Conservation (phyloP, 2,888 invertebrate species). For the Ypsolopha scabrella region DNA sequence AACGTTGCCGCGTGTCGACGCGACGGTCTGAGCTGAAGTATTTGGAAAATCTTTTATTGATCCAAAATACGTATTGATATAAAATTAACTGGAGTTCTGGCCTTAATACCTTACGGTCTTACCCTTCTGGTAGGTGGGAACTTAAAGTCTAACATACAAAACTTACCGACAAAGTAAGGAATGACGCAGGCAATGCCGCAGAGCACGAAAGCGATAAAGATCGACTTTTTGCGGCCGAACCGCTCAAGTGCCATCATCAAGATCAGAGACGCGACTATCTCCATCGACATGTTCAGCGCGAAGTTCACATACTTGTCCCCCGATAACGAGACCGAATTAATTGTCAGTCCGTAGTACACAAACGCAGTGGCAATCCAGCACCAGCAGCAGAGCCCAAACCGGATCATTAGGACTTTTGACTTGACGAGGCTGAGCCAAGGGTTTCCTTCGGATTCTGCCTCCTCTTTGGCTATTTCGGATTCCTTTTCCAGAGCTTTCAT, state of each 20-base stretch:
- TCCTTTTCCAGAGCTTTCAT: conserved; percentile 24
- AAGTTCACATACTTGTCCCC: conserved; percentile 84
- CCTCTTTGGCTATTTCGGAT: conserved; percentile 12
- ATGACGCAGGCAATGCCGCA: conserved; percentile 46
- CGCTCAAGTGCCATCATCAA: conserved; percentile 57
- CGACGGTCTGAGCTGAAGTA: too few relatives aligned
- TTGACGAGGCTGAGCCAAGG: conserved; percentile 36
- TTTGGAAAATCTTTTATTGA: too few relatives aligned
- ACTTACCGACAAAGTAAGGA: conserved; percentile 44
- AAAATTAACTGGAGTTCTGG: too few relatives aligned
- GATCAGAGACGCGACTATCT: conserved; percentile 53
- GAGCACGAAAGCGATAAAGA: conserved; percentile 40
- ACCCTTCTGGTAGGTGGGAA: too few relatives aligned
- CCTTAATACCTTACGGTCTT: too few relatives aligned
- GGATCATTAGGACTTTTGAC: conserved; percentile 35
- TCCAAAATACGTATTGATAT: too few relatives aligned
- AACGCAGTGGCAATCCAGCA: conserved; percentile 83
- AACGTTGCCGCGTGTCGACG: too few relatives aligned
- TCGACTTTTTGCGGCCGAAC: conserved; percentile 45
- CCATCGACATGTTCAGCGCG: conserved; percentile 59
- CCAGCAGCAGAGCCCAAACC: conserved; percentile 39
- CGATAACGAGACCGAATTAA: conserved; percentile 79
- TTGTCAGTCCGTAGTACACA: conserved; percentile 83
- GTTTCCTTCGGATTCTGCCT: conserved; percentile 10
- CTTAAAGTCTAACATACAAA: background rate